phyloP scores from a whole-genome alignment of 2,113 vertebrate species.

The Epinephelus moara region DNA sequence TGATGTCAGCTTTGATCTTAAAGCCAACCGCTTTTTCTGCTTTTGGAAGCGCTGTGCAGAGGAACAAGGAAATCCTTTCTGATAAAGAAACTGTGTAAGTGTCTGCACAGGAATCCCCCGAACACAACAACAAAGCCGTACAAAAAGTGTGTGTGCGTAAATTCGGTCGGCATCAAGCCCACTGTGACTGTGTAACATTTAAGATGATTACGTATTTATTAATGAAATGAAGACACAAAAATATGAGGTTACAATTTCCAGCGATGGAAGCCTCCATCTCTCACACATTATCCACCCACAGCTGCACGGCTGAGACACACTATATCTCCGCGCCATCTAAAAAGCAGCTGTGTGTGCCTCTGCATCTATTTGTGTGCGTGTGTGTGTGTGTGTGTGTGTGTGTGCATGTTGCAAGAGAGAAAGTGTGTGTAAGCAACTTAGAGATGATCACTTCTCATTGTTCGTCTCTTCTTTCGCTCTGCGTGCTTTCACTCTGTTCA shows the following conservation, averaged over 20 bases:
- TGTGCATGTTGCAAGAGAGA: conserved; percentile 36
- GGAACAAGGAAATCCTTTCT: conserved; percentile 80
- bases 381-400: conserved; percentile 31
- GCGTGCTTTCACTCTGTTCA: not conserved
- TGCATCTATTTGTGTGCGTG: conserved; percentile 19
- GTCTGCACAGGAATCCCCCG: conserved; percentile 54
- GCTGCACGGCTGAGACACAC: conserved; percentile 59
- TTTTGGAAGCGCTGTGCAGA: conserved; percentile 59
- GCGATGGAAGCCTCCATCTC: not conserved
- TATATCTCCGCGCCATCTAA: conserved; percentile 66
- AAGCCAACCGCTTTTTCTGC: conserved; percentile 43
- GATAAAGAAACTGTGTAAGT: conserved; percentile 57
- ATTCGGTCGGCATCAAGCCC: not conserved
- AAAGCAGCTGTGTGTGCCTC: conserved; percentile 58
- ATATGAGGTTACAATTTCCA: not conserved
- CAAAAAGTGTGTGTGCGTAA: conserved; percentile 10
- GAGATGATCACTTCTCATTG: not conserved
- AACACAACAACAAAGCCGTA: conserved; percentile 39
- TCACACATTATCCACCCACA: conserved; percentile 45
- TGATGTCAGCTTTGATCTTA: conserved; percentile 74
- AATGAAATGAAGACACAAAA: not conserved
- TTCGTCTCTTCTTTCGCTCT: not conserved
- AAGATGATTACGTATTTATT: conserved; percentile 8
- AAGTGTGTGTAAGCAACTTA: not conserved
- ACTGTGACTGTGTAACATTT: not conserved